A percentile compares a stretch with the other conserved stretches of the same genome.
phyloP scores from a whole-genome alignment of 2,888 invertebrate genomes.

The Micoletzkya japonica region DNA sequence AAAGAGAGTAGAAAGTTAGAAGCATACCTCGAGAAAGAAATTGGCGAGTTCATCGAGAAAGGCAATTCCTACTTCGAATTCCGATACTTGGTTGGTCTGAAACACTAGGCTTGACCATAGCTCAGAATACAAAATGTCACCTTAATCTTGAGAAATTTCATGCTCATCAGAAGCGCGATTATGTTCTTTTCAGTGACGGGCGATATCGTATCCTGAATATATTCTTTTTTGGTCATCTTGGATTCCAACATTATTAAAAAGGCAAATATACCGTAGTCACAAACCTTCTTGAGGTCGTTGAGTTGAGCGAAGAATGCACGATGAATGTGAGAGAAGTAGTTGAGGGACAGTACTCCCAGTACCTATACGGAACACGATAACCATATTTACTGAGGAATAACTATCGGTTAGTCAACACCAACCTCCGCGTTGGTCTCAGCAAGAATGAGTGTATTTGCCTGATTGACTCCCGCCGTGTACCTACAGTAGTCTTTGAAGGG shows the following conservation, averaged over 20 bases:
- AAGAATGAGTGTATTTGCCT: conserved; percentile 91
- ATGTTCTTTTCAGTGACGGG: conserved; percentile 84
- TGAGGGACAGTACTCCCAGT: conserved; percentile 58
- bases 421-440: conserved; percentile 96
- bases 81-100: conserved; percentile 96
- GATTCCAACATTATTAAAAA: neutral
- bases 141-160: conserved; percentile 92
- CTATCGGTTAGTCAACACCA: conserved; percentile 69
- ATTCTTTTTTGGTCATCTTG: neutral
- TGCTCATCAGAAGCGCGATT: conserved; percentile 95
- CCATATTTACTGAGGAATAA: conserved; percentile 7
- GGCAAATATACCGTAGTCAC: conserved; percentile 72
- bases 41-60: conserved; percentile 98
- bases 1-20: too few species aligned
- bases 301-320: conserved; percentile 70
- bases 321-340: conserved; percentile 56
- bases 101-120: conserved; percentile 38
- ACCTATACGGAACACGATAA: conserved; percentile 37
- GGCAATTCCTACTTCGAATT: conserved; percentile 96
- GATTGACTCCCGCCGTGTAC: conserved; percentile 84
- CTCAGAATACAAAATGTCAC: conserved; percentile 63
- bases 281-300: conserved; percentile 76
- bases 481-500: neutral
- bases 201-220: conserved; percentile 36
- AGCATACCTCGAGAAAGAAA: conserved; percentile 89